Evolutionary conservation across 1,140 invertebrate species (phyloP), one percentile per base, ranked within the genome.

Genomic region (Holcopasites calliopsidis): DNA sequence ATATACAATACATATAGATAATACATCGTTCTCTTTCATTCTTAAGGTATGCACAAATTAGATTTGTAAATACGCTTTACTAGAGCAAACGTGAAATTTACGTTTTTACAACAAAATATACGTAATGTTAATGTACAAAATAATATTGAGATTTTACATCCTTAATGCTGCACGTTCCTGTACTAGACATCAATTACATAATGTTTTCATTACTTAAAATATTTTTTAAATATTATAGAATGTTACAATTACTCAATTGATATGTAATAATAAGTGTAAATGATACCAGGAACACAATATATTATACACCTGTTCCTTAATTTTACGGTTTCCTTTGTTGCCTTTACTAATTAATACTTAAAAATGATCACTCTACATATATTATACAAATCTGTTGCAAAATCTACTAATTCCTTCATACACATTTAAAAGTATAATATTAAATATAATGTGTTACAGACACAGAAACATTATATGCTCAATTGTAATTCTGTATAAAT

Each of bases 151-250:
- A 60, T 57, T 35, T 58, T 35, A 62, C 6, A 35, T 42, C 11
- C 16, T 57, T 11, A 35, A 16, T 35, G 64, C 47, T 62, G 38
- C 7, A 26, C 70, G 64, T 57, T n/a, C 35, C 73, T 52, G 44
- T 55, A 58, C 33, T 26, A 47, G 21, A 68, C 16, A 66, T 70
- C 28, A 23, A 62, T 31, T 57, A 64, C n/a, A n/a, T n/a, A n/a
- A n/a, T n/a, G n/a, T n/a, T n/a, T n/a, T n/a, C n/a, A n/a, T n/a
- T n/a, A n/a, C 40, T 70, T 3, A 26, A 60, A 44, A 72, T 50
- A 60, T 3, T 31, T 31, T 68, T 40, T 68, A 68, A 66, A 55
- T 80, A 61, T 65, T 35, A 55, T 10, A 10, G 49, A 72, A 77
- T 57, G 61, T 8, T 18, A 31, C n/a, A n/a, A n/a, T n/a, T n/a